Percentiles rank a stretch among this genome's conserved stretches.
These are phyloP conservation scores for Montipora cactus DNA, from an alignment of 64 coral and sea anemone species.

Conservation along the genomic window DNA sequence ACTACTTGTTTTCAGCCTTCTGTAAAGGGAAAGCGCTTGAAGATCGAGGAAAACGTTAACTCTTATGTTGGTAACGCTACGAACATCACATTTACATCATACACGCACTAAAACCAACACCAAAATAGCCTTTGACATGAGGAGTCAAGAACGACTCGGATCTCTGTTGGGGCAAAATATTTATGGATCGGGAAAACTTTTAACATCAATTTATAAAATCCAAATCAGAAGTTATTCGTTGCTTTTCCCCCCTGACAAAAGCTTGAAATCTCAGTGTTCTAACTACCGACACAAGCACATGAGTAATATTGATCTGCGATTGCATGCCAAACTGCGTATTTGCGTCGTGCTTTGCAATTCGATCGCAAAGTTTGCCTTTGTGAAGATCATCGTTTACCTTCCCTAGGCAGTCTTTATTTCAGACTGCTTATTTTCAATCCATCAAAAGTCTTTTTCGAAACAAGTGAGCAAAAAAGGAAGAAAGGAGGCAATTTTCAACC, in stretches of 20 bases:
- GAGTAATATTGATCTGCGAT: background rate
- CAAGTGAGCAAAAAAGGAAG: slow-evolving; percentile 10
- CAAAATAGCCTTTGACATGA: background rate
- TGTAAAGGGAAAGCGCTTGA: background rate
- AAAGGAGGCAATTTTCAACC: slow-evolving; percentile 45
- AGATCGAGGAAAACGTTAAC: too few relatives aligned
- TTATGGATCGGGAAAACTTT: background rate
- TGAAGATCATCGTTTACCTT: background rate
- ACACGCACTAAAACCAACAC: background rate
- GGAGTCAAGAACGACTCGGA: too few relatives aligned
- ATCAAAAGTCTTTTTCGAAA: background rate
- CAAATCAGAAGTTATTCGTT: background rate
- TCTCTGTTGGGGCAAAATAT: background rate
- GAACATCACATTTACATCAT: background rate
- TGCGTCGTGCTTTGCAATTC: background rate
- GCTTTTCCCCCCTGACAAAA: background rate
- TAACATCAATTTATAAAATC: background rate
- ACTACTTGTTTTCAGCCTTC: background rate
- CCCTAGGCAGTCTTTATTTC: slow-evolving; percentile 93
- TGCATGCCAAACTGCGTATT: background rate
- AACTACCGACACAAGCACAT: background rate
- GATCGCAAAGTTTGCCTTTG: background rate
- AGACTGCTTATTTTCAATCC: slow-evolving; percentile 90
- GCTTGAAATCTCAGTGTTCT: background rate
- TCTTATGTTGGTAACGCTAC: too few relatives aligned